Evolutionary conservation across 2,113 vertebrate genomes (phyloP), one percentile per base, ranked within the genome.

Genomic region (Polypterus bichir): DNA sequence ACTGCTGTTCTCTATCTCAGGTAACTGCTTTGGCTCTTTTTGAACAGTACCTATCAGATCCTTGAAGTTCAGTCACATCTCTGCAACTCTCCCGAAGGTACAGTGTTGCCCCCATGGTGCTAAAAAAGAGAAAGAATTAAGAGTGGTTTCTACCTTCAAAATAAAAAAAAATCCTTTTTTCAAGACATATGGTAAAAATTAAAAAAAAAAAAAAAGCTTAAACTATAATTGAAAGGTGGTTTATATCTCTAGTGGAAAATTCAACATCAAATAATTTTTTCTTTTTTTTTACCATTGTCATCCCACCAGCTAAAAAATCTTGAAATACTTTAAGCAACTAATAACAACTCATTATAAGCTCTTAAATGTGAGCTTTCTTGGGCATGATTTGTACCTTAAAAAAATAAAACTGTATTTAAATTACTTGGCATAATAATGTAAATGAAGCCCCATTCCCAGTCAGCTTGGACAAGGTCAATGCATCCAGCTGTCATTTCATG

Each of bases 341-440:
- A 70, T 70, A 57, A 64, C 78, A 78, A 76, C 74, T 79, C 73
- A 69, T 73, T 77, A 64, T 66, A 76, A 75, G 75, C 73, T 73
- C 74, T 78, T 67, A 79, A 77, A 59, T 70, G 66, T 74, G 74
- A 76, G 76, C 79, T 79, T 78, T 79, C 69, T 63, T 66, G 71
- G 62, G 49, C 47, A 63, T 59, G 63, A 69, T 68, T 62, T 69
- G 66, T 69, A 63, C 64, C 67, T 60, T 61, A 60, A 66, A 70
- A 64, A 74, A 82, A 82, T 80, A 75, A 77, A 80, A 83, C 83
- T 75, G 78, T 75, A 76, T 78, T 77, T 82, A 85, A 84, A 83
- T 85, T 77, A 83, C 80, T 82, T 83, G 81, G 80, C 79, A 80
- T 76, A 77, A 76, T 70, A 73, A 83, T 87, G 83, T 82, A 77